A percentile compares a stretch with the other conserved stretches of the same genome.
phyloP scores from a whole-genome alignment of 2,888 invertebrate genomes.

The Tiphia femorata region DNA sequence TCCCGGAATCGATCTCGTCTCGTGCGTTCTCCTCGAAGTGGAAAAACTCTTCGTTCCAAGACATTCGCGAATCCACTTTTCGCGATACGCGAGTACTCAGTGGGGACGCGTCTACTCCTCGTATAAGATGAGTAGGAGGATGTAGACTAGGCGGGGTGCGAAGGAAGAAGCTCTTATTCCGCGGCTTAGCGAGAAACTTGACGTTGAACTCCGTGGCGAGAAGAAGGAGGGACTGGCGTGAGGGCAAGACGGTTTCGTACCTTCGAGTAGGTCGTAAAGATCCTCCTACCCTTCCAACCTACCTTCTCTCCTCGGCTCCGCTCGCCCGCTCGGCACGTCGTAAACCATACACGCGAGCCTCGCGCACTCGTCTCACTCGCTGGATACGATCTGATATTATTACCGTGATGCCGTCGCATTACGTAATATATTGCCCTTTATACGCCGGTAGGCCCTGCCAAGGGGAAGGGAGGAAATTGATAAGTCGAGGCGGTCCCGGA shows the following conservation, averaged over 20 bases:
- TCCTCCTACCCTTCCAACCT: constrained; percentile 34
- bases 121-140: too few relatives aligned
- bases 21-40: too few relatives aligned
- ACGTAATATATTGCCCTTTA: constrained; percentile 38
- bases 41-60: too few relatives aligned
- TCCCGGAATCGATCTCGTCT: too few relatives aligned
- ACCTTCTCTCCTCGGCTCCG: constrained; percentile 23
- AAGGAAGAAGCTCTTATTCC: background rate
- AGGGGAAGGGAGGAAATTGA: constrained; percentile 12
- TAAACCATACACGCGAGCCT: constrained; percentile 45
- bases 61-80: too few relatives aligned
- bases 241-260: constrained; percentile 36
- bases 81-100: too few relatives aligned
- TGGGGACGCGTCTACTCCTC: too few relatives aligned
- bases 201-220: constrained; percentile 9
- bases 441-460: constrained; percentile 19
- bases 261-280: constrained; percentile 53
- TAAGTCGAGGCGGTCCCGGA: constrained; percentile 2
- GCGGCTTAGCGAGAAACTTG: constrained; percentile 22
- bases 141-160: background rate
- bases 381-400: constrained; percentile 49
- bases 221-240: constrained; percentile 13
- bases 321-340: constrained; percentile 48
- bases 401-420: constrained; percentile 31
- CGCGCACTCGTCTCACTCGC: constrained; percentile 20